Conservation (phyloP, 2,797 vertebrate genomes). For the Cyclopterus lumpus region DNA sequence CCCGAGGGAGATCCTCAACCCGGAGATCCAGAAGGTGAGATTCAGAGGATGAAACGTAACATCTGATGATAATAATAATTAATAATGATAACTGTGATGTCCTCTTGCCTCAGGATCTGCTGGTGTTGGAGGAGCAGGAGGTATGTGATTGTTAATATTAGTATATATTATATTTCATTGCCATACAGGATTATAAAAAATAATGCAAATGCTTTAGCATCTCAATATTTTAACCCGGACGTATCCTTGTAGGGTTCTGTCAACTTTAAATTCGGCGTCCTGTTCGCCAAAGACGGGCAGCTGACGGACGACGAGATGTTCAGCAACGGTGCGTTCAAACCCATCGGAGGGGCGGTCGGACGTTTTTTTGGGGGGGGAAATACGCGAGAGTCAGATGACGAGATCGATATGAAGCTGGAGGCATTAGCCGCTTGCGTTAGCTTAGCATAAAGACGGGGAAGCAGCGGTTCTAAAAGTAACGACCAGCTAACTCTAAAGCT, state of each 20-base stretch:
- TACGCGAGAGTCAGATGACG: background rate
- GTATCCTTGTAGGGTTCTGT: slow-evolving; percentile 90
- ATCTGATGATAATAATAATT: background rate
- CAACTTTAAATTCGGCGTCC: slow-evolving; percentile 99
- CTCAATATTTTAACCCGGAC: slow-evolving; percentile 1
- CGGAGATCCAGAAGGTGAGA: slow-evolving; percentile 97
- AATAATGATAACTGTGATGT: slow-evolving; percentile 42
- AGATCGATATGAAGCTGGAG: background rate
- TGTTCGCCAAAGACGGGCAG: slow-evolving; percentile 98
- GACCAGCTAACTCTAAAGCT: background rate
- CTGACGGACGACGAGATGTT: slow-evolving; percentile 99
- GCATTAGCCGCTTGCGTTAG: background rate
- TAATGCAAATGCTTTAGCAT: no score
- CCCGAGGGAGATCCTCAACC: slow-evolving; percentile 96
- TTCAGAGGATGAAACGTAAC: slow-evolving; percentile 38
- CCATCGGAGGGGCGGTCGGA: background rate
- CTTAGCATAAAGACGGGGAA: background rate
- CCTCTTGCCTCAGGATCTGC: slow-evolving; percentile 89
- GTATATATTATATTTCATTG: no score
- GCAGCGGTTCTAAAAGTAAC: background rate
- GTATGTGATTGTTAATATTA: slow-evolving; percentile 76
- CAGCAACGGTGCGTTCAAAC: slow-evolving; percentile 89
- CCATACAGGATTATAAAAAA: no score
- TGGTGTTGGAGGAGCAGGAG: slow-evolving; percentile 99
- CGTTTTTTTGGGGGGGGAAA: background rate